phyloP scores from a whole-genome alignment of 2,113 vertebrate genomes.

The Neopipo cinnamomea region DNA sequence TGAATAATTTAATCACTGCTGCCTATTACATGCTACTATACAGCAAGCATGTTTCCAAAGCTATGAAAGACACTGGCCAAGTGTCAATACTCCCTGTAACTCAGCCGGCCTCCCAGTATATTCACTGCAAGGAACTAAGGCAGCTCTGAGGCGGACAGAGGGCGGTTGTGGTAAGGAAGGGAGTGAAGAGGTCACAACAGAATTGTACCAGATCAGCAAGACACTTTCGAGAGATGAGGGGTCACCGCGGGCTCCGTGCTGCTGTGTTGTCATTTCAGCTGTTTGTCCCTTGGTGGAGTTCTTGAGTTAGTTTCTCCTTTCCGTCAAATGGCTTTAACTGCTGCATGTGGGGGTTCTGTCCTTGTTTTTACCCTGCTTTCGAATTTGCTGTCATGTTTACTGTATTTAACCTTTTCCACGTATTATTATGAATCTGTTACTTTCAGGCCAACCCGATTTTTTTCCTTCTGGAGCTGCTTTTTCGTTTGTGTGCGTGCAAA shows the following conservation, averaged over 20 bases:
- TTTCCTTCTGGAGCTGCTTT: background rate
- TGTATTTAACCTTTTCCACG: constrained; percentile 72
- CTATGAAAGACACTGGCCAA: background rate
- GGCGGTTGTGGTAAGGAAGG: background rate
- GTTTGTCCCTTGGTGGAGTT: constrained; percentile 82
- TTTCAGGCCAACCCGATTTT: constrained; percentile 8
- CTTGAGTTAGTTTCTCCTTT: constrained; percentile 77
- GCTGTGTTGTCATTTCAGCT: constrained; percentile 68
- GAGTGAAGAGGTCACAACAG: background rate
- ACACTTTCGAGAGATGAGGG: constrained; percentile 45
- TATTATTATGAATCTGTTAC: constrained; percentile 42
- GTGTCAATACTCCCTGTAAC: background rate
- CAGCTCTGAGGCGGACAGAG: background rate
- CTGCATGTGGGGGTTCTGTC: background rate
- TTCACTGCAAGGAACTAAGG: background rate
- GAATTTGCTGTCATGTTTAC: constrained; percentile 59
- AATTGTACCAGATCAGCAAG: background rate
- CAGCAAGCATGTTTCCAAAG: background rate
- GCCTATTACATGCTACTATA: constrained; percentile 9
- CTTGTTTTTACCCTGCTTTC: constrained; percentile 18
- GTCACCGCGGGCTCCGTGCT: constrained; percentile 55
- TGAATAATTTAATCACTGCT: constrained; percentile 67
- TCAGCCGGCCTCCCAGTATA: background rate
- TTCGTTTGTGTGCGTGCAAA: background rate
- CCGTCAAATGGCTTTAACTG: constrained; percentile 34